Evolutionary conservation across 2,797 vertebrate species (phyloP), one percentile per base, ranked within the genome.

Genomic region (Carcharodon carcharias): DNA sequence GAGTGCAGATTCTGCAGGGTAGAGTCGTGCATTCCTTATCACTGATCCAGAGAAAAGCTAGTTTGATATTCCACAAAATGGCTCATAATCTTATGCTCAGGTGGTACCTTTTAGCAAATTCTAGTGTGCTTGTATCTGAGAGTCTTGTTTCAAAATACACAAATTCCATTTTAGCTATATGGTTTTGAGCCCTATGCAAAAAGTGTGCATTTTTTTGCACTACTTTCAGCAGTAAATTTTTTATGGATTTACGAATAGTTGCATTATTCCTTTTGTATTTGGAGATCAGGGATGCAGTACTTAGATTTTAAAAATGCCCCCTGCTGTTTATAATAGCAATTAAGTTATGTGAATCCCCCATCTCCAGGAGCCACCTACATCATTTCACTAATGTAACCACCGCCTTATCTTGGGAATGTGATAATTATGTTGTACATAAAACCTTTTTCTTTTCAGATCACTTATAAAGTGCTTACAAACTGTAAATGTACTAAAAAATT

Each of bases 1-100:
- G 96, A 96, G 96, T 97, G 97, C 97, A 97, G 98, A 98, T 98
- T 98, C 98, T 98, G 97, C 98, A 97, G 96, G 97, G 97, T 98
- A 87, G 98, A 97, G 97, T 98, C 98, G 98, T 97, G 95, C 96
- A 97, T 95, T 95, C 97, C 54, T 97, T 97, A 89, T 96, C 96
- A 97, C 97, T 97, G 97, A 97, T 96, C 97, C 67, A 71, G 91
- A 67, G n/a, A 63, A 16, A 65, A 93, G 67, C 61, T 95, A 96
- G 97, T 96, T 97, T 97, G 97, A 97, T 97, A 97, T 97, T 97
- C 40, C 96, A 96, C 96, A 97, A 56, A 69, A 73, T 95, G 94
- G 28, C 69, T 77, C 94, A 26, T 67, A 77, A 77, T 77, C 58
- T 58, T 54, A 54, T 35, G 73, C 45, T 77, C 69, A 58, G 23